Evolutionary conservation across 2,113 vertebrate genomes (phyloP), one percentile per base, ranked within the genome.

Genomic region (Maccullochella peelii): DNA sequence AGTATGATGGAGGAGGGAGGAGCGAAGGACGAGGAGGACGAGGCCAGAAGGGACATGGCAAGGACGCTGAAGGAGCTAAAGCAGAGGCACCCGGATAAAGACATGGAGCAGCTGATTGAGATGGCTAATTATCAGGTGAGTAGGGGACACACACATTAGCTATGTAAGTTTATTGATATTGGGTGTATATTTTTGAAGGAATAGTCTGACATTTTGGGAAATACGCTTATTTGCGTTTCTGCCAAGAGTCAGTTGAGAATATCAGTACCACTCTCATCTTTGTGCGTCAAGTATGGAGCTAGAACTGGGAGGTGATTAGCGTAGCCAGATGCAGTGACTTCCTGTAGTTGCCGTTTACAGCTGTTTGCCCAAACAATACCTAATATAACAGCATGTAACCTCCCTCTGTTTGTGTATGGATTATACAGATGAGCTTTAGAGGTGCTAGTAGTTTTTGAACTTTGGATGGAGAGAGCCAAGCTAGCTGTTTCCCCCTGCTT

Each of bases 31-130:
- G 95, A 95, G 78, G 95, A 96, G 23, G 95, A 96, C 1, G 96
- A 96, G 86, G 94, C 90, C 23, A 90, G 95, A 70, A 93, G 94
- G 80, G 96, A 96, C 76, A 97, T 97, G 96, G 96, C 96, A 1
- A 95, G 90, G 33, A 95, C 93, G 0, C 92, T 97, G 78, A 96
- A 96, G 91, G 96, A 97, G 38, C 95, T 97, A 42, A 96, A 96
- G 79, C 96, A 96, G 79, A 94, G 94, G 61, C 95, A 97, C 63
- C 96, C 96, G 0, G 96, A 96, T 4, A 96, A 96, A 85, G 96
- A 97, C 92, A 96, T 95, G 95, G 96, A 97, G 84, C 96, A 97
- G 85, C 94, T 97, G 8, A 95, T 96, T 20, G 96, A 97, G 90
- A 95, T 97, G 95, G 96, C 96, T 27, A 97, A 97, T 85, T 97